Base-by-base conservation (phyloP, 2,888 invertebrate genomes). In the Cryptus viduatorius region DNA sequence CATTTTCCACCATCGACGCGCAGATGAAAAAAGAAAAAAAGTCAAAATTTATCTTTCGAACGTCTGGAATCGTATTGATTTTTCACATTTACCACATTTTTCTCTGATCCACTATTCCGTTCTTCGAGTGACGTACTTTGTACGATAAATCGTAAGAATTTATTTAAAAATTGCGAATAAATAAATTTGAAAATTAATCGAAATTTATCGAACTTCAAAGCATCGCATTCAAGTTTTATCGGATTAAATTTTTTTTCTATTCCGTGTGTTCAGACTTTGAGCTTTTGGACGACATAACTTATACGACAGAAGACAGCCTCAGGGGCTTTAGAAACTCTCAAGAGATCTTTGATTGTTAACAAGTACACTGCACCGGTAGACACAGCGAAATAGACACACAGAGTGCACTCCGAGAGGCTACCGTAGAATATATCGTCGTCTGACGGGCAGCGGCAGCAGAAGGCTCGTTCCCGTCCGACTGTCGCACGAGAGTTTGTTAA, bases 21-120 rank as follows among this genome's bases (percentile, higher is more conserved):
- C 29, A 24, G 24, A 67, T 19, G 50, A 59, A 59, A 79, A 72
- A 24, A 48, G 64, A n/a, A 24, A 24, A 24, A 24, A 24, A 24
- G 72, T 71, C 73, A 73, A 85, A 86, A 86, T 86, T 87, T 83
- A 86, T 86, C 84, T 81, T 65, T 81, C 76, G 79, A 79, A 79
- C 82, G 75, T 61, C 65, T 53, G 76, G 46, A 42, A 31, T 73
- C 8, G 46, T 65, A 69, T 82, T 77, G 78, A 86, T 82, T 79
- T 86, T 86, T 65, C 37, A 29, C 48, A 48, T n/a, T 24, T 16
- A 16, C 53, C 1, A 19, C 37, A 8, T 75, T 68, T 46, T 48
- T 44, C 64, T 50, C 53, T 53, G 0, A 12, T 8, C 16, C 19
- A 7, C 31, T 16, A 0, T 71, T 19, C 53, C 24, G 24, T 24